Conservation (phyloP, 2,888 invertebrate species). For the Tipula confusa region DNA sequence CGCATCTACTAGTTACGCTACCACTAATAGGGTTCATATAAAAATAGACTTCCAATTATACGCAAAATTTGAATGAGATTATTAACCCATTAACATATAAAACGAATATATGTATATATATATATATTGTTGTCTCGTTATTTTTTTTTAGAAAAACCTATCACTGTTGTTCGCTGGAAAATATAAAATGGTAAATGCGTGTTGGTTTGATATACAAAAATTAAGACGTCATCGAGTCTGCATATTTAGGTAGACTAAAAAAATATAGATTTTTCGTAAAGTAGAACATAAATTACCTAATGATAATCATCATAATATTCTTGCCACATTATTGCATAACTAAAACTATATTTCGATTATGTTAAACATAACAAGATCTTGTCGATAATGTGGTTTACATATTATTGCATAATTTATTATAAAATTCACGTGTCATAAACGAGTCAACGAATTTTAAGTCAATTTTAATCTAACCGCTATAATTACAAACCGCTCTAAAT, state of each 20-base stretch:
- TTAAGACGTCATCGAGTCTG: background rate
- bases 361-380: too few species aligned
- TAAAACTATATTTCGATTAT: background rate
- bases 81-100: background rate
- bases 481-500: too few species aligned
- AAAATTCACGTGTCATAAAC: too few species aligned
- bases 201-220: background rate
- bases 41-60: background rate
- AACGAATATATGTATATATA: too few species aligned
- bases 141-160: too few species aligned
- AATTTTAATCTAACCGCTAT: too few species aligned
- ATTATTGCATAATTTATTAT: too few species aligned
- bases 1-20: background rate
- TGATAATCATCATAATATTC: background rate
- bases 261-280: background rate
- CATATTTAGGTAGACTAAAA: background rate
- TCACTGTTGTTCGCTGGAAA: background rate
- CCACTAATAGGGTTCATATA: background rate
- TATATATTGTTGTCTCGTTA: too few species aligned
- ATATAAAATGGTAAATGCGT: background rate
- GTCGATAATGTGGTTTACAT: too few species aligned
- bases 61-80: slow-evolving; percentile 4
- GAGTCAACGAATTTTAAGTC: too few species aligned
- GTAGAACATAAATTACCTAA: background rate
- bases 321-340: background rate